phyloP scores from a whole-genome alignment of 2,113 vertebrate species.

The Crypturellus undulatus region DNA sequence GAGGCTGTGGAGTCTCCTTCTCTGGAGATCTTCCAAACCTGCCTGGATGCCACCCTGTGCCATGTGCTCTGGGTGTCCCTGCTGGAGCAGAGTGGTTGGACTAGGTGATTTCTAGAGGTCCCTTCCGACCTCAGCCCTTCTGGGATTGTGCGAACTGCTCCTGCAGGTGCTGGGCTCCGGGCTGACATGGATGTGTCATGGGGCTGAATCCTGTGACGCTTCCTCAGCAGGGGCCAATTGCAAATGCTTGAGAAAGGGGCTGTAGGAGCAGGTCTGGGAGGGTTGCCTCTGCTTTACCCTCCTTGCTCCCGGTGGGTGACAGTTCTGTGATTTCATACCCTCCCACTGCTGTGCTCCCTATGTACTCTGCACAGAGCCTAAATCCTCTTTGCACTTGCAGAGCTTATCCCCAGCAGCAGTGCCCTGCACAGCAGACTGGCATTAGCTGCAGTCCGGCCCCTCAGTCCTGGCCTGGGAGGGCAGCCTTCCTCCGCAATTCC shows the following conservation, averaged over 20 bases:
- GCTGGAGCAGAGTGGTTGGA: no score
- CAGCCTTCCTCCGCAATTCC: background rate
- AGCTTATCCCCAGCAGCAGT: background rate
- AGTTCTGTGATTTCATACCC: background rate
- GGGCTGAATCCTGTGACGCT: background rate
- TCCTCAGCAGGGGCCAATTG: background rate
- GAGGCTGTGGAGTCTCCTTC: no score
- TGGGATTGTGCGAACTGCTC: no score
- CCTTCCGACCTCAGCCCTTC: no score
- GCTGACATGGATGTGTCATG: background rate
- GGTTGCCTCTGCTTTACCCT: fast-evolving
- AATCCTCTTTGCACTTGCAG: background rate
- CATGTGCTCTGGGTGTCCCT: no score
- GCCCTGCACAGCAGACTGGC: background rate
- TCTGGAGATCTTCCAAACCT: no score
- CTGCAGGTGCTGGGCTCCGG: background rate
- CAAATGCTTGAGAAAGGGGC: background rate
- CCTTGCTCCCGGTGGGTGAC: background rate
- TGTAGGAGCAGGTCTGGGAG: background rate
- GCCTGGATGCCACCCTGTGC: no score
- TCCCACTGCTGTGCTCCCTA: no score
- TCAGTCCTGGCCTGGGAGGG: fast-evolving
- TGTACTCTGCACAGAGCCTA: background rate
- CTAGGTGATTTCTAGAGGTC: no score
- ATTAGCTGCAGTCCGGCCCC: fast-evolving